These are phyloP conservation scores for Syngnathus acus DNA, from an alignment of 2,797 vertebrate genomes.

Conservation along the genomic window DNA sequence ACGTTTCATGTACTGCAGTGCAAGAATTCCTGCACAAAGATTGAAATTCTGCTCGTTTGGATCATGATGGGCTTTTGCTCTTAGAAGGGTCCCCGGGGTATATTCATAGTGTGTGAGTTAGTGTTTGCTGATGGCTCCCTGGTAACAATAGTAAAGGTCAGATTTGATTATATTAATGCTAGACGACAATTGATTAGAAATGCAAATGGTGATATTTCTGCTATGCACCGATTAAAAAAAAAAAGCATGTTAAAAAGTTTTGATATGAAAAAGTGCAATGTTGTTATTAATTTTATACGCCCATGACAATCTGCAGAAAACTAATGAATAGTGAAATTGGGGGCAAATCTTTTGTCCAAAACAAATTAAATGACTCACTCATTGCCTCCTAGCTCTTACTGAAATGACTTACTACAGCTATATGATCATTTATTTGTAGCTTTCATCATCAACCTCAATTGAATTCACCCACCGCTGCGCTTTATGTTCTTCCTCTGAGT, in stretches of 20 bases:
- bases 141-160: conserved; percentile 37
- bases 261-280: background rate
- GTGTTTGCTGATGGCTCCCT: conserved; percentile 18
- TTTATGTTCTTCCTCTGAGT: conserved; percentile 1
- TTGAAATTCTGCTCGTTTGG: conserved; percentile 27
- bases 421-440: conserved; percentile 42
- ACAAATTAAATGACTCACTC: conserved; percentile 33
- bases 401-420: conserved; percentile 41
- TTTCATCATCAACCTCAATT: conserved; percentile 39
- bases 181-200: conserved; percentile 33
- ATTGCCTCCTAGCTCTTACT: conserved; percentile 23
- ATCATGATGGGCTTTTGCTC: conserved; percentile 10
- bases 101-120: conserved; percentile 14
- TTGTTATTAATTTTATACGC: background rate
- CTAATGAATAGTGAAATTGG: background rate
- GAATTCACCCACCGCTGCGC: conserved; percentile 1
- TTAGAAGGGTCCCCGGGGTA: conserved; percentile 1
- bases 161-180: conserved; percentile 37
- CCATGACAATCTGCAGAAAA: background rate
- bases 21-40: conserved; percentile 30
- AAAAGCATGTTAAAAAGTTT: background rate
- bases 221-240: background rate
- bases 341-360: background rate
- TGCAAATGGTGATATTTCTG: background rate
- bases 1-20: conserved; percentile 22